Conservation (phyloP, 2,888 invertebrate genomes). For the Timema podura region DNA sequence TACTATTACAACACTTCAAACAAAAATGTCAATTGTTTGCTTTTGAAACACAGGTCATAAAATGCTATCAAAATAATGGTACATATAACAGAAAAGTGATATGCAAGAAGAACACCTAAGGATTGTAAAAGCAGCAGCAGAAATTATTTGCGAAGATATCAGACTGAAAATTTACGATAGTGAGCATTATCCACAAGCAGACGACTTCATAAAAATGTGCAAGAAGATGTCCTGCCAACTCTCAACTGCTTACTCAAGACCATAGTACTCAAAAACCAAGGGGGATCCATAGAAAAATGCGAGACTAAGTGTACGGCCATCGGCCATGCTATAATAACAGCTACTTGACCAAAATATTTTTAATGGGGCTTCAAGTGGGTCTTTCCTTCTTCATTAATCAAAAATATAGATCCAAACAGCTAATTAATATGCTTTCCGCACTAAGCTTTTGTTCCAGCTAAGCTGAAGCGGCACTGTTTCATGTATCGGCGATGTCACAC, state of each 20-base stretch:
- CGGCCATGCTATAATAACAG: not conserved
- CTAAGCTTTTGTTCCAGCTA: not conserved
- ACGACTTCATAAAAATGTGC: not conserved
- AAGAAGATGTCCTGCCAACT: not conserved
- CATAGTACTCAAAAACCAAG: not conserved
- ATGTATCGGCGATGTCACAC: not conserved
- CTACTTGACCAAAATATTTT: not conserved
- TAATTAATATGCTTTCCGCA: not conserved
- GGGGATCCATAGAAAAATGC: not conserved
- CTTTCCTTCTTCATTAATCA: not conserved
- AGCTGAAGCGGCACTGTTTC: not conserved
- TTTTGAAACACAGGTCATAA: conserved; percentile 10
- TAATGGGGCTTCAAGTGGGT: not conserved
- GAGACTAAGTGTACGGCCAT: not conserved
- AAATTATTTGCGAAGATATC: conserved; percentile 19
- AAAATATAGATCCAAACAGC: not conserved
- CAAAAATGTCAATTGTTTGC: conserved; percentile 1
- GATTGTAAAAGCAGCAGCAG: conserved; percentile 11
- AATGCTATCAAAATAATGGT: conserved; percentile 6
- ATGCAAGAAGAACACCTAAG: conserved; percentile 16
- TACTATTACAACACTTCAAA: too few species aligned
- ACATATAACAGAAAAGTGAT: not conserved
- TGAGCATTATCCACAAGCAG: conserved; percentile 13
- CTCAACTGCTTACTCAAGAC: not conserved
- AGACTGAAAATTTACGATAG: not conserved